phyloP scores from a whole-genome alignment of 2,797 vertebrate genomes.

The Tiaroga cobitis region DNA sequence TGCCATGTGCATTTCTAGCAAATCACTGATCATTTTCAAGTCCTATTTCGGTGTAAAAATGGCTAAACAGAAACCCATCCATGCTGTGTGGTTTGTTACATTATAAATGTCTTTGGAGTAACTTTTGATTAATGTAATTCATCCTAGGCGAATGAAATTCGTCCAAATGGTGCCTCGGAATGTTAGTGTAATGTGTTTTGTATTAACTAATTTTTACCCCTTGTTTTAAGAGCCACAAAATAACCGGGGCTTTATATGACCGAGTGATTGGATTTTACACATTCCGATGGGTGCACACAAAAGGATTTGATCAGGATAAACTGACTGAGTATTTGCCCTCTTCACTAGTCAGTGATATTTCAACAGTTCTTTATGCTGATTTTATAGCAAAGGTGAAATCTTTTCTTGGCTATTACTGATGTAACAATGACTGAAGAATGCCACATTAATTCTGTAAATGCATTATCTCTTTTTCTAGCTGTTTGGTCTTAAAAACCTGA shows the following conservation, averaged over 20 bases:
- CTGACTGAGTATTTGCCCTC: conserved; percentile 53
- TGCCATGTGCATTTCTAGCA: too few relatives aligned
- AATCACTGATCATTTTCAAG: too few relatives aligned
- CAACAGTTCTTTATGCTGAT: conserved; percentile 54
- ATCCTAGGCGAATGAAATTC: background rate
- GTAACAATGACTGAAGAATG: background rate
- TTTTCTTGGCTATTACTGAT: background rate
- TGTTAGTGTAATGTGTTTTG: background rate
- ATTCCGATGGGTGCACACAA: conserved; percentile 53
- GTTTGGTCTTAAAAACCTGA: conserved; percentile 52
- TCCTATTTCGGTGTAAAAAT: background rate
- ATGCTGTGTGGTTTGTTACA: background rate
- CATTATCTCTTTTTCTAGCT: conserved; percentile 35
- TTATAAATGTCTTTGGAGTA: background rate
- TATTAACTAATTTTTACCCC: background rate
- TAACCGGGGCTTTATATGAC: conserved; percentile 43
- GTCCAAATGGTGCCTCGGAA: background rate
- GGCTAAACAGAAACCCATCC: background rate
- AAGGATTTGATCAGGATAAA: conserved; percentile 51
- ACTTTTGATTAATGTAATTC: background rate
- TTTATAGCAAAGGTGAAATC: conserved; percentile 51
- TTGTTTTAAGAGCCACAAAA: conserved; percentile 31
- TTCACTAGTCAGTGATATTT: conserved; percentile 55
- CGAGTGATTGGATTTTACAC: conserved; percentile 38
- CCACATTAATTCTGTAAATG: background rate